Conservation (phyloP, 2,797 vertebrate species). For the Enteromius afrohamiltoni region DNA sequence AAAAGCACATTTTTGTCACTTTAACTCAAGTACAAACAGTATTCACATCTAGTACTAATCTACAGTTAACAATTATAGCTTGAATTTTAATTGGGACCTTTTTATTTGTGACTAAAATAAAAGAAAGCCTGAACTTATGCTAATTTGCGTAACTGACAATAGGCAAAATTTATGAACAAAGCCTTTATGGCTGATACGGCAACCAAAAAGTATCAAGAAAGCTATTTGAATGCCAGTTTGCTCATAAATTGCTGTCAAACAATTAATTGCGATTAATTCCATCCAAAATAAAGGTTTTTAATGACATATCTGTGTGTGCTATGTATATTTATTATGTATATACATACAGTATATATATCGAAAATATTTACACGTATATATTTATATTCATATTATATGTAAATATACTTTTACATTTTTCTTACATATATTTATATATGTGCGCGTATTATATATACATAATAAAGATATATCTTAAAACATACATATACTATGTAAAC, state of each 20-base stretch:
- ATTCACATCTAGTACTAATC: not conserved
- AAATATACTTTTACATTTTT: no score
- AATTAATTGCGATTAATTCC: no score
- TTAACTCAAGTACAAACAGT: conserved; percentile 12
- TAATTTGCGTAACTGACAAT: not conserved
- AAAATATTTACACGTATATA: no score
- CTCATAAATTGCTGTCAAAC: not conserved
- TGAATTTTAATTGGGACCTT: not conserved
- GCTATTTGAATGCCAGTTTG: not conserved
- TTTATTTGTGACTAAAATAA: not conserved
- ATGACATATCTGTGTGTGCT: no score
- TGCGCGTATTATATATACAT: no score
- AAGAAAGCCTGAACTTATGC: not conserved
- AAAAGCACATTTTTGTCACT: conserved; percentile 8
- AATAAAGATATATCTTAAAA: no score
- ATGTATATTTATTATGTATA: no score
- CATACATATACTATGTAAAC: no score
- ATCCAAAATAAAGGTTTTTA: no score
- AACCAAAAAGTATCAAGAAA: conserved; percentile 13
- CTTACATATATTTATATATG: no score
- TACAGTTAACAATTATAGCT: not conserved
- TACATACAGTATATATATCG: no score
- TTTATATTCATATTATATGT: no score
- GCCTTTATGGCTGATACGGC: not conserved
- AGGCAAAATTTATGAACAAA: conserved; percentile 11